A percentile compares a stretch with the other conserved stretches of the same genome.
Conservation (phyloP, 2,888 invertebrate species). For the Siphlonurus alternatus region DNA sequence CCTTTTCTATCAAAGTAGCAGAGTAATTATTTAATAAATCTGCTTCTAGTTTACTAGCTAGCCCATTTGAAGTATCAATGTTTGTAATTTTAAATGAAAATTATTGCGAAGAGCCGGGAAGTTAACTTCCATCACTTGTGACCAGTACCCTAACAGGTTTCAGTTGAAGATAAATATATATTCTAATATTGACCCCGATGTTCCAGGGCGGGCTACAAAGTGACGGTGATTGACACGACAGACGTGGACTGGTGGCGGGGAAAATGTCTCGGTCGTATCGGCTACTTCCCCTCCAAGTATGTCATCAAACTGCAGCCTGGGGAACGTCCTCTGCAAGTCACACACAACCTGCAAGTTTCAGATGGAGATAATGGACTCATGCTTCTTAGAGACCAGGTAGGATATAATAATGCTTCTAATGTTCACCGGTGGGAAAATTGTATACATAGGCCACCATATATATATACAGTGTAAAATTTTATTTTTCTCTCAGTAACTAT, state of each 20-base stretch:
- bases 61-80: background rate
- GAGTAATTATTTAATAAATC: background rate
- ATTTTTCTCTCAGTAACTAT: no score
- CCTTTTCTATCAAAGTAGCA: no score
- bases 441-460: no score
- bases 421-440: no score
- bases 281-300: conserved; percentile 90
- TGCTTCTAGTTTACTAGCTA: background rate
- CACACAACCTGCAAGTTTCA: conserved; percentile 67
- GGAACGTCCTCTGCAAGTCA: conserved; percentile 80
- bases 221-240: conserved; percentile 84
- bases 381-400: conserved; percentile 66
- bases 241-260: conserved; percentile 98
- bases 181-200: no score
- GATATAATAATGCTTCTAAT: background rate
- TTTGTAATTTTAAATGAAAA: no score
- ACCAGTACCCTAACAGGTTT: no score
- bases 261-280: conserved; percentile 75
- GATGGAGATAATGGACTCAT: conserved; percentile 70
- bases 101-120: no score
- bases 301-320: conserved; percentile 80
- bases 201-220: conserved; percentile 61
- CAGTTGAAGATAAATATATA: no score
- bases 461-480: no score
- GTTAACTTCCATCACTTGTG: no score